A percentile compares a stretch with the other conserved stretches of the same genome.
Conservation (phyloP, 2,113 vertebrate species). For the Ictidomys tridecemlineatus region DNA sequence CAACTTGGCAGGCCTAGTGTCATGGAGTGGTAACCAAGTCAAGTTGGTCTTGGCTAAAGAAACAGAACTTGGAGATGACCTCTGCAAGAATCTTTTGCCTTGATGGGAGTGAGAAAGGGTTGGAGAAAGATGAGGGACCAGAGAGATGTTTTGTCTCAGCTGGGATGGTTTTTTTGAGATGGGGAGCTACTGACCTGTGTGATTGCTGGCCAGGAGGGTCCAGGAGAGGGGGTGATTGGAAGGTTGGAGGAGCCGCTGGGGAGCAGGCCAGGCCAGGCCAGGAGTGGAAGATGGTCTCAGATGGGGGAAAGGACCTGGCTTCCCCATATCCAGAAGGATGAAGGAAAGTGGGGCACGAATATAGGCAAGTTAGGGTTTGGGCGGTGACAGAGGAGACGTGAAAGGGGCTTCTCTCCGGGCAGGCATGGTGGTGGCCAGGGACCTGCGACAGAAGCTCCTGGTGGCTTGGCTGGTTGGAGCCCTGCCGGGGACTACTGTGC, state of each 20-base stretch:
- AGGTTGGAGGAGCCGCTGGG: background rate
- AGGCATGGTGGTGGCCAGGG: background rate
- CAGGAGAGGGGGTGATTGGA: background rate
- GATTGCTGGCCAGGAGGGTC: background rate
- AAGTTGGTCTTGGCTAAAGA: background rate
- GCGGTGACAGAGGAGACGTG: background rate
- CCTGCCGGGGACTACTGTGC: background rate
- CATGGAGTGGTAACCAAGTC: fast-evolving
- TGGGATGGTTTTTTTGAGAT: background rate
- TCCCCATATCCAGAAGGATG: background rate
- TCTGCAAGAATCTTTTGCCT: background rate
- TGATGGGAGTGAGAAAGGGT: background rate
- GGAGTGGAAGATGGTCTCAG: fast-evolving
- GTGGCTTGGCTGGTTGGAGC: background rate
- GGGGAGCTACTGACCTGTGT: background rate
- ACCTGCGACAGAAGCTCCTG: fast-evolving
- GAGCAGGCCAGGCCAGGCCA: background rate
- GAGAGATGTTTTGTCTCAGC: background rate
- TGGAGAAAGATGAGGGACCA: background rate
- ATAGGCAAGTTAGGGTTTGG: background rate
- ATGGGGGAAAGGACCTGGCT: background rate
- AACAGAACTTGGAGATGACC: background rate
- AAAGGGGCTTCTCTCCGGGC: background rate
- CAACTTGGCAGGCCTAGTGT: background rate
- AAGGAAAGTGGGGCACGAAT: no score